Evolutionary conservation across 1,140 invertebrate genomes (phyloP).

Genomic region (Vanessa atalanta): DNA sequence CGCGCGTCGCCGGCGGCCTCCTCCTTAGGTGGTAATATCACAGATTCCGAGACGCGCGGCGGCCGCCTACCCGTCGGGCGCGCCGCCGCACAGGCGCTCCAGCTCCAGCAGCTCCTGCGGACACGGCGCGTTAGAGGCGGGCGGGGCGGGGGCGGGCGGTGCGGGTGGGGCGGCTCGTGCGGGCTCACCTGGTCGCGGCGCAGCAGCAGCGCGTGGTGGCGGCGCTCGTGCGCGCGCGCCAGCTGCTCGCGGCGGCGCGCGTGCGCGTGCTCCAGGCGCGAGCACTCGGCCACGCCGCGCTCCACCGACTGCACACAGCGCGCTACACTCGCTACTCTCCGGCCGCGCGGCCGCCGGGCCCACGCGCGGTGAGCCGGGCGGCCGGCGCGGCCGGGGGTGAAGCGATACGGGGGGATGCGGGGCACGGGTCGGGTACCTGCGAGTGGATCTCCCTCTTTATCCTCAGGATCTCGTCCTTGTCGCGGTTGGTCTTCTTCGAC

Average conservation of each 20-base stretch:
- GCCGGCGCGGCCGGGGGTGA: too few species aligned
- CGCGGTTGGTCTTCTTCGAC: constrained; percentile 77
- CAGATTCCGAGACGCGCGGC: constrained; percentile 64
- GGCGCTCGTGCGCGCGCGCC: constrained; percentile 88
- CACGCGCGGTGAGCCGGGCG: too few species aligned
- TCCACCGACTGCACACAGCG: constrained; percentile 84
- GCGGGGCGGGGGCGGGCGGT: too few species aligned
- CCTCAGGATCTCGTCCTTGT: constrained; percentile 94
- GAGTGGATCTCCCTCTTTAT: constrained; percentile 80
- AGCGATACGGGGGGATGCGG: too few species aligned
- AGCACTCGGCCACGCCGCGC: constrained; percentile 90
- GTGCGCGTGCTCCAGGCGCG: constrained; percentile 87
- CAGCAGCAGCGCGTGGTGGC: constrained; percentile 85
- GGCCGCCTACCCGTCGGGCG: constrained; percentile 57
- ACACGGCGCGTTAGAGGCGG: too few species aligned
- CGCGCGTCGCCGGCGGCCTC: constrained; percentile 13
- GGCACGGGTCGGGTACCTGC: constrained; percentile 48
- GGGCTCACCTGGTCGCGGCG: constrained; percentile 86
- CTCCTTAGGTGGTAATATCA: constrained; percentile 78
- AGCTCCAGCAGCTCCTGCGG: constrained; percentile 64
- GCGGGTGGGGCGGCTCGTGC: too few species aligned
- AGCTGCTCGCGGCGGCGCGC: constrained; percentile 88
- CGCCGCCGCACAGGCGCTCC: constrained; percentile 63
- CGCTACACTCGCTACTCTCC: too few species aligned
- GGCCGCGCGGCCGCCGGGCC: too few species aligned